Evolutionary conservation across 2,888 invertebrate species (phyloP).

Genomic region (Spodoptera exigua): DNA sequence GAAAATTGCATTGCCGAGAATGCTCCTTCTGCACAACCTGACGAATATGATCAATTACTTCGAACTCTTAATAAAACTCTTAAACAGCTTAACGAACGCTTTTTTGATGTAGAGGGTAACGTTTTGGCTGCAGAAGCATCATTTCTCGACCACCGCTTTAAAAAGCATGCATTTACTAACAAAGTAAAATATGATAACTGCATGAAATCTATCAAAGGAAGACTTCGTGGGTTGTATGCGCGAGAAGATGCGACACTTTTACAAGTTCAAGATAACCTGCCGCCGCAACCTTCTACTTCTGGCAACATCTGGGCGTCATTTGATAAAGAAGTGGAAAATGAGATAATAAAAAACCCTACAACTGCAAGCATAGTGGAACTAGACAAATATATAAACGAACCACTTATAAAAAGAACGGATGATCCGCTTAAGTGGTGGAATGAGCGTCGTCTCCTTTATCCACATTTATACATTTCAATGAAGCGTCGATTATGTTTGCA

Average conservation of each 20-base stretch:
- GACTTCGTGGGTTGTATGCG: no score
- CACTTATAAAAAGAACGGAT: slow-evolving; percentile 32
- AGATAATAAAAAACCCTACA: slow-evolving; percentile 34
- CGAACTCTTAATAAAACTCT: slow-evolving; percentile 1
- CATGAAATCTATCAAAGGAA: no score
- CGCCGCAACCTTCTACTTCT: slow-evolving; percentile 2
- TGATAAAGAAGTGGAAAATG: slow-evolving; percentile 34
- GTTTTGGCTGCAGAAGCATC: slow-evolving; percentile 3
- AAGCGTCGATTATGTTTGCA: no score
- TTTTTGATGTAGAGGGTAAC: slow-evolving; percentile 3
- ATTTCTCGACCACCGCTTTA: slow-evolving; percentile 5
- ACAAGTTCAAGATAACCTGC: no score
- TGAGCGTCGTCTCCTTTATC: slow-evolving; percentile 32
- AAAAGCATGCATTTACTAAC: slow-evolving; percentile 3
- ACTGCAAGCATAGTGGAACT: slow-evolving; percentile 40
- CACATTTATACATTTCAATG: slow-evolving; percentile 17
- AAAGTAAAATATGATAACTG: no score
- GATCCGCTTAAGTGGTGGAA: slow-evolving; percentile 50
- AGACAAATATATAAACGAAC: slow-evolving; percentile 41
- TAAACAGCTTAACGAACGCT: background rate
- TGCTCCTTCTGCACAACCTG: background rate
- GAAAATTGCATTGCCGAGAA: background rate
- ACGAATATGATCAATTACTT: background rate
- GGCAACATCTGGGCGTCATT: slow-evolving; percentile 29
- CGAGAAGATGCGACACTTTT: no score